Percentiles rank a stretch among this genome's conserved stretches.
These are phyloP conservation scores for Copidosoma floridanum DNA, from an alignment of 1,140 invertebrate species.

Conservation along the genomic window DNA sequence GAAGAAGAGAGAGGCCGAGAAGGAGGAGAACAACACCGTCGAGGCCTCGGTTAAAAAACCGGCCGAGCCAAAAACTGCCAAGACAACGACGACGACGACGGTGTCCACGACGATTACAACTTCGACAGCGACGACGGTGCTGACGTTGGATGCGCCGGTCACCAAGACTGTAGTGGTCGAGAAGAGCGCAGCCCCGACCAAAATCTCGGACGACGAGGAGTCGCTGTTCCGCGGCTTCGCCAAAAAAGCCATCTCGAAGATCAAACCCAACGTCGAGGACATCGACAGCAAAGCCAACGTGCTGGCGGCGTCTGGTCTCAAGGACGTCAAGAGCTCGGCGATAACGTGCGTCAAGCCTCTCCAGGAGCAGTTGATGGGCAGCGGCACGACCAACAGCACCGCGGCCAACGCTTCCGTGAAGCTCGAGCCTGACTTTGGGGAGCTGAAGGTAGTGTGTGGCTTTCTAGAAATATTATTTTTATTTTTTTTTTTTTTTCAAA, in stretches of 20 bases:
- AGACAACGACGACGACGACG: conserved; percentile 12
- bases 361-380: not conserved
- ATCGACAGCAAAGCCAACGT: conserved; percentile 12
- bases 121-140: conserved; percentile 13
- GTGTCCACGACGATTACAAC: conserved; percentile 8
- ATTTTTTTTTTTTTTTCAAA: not conserved
- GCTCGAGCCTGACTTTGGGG: conserved; percentile 14
- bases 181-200: not conserved
- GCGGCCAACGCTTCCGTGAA: conserved; percentile 8
- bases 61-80: not conserved
- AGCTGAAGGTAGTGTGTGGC: conserved; percentile 9
- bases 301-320: not conserved
- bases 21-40: conserved; percentile 20
- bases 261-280: conserved; percentile 37
- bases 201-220: conserved; percentile 55
- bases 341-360: not conserved
- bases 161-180: no score
- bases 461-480: not conserved
- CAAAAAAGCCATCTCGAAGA: conserved; percentile 49
- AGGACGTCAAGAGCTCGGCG: not conserved
- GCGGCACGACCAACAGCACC: not conserved
- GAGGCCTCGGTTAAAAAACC: not conserved
- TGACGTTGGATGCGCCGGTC: conserved; percentile 14
- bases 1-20: conserved; percentile 37
- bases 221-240: conserved; percentile 58